phyloP scores from a whole-genome alignment of 35 echinoderm and acorn worm species.

The Lytechinus pictus region DNA sequence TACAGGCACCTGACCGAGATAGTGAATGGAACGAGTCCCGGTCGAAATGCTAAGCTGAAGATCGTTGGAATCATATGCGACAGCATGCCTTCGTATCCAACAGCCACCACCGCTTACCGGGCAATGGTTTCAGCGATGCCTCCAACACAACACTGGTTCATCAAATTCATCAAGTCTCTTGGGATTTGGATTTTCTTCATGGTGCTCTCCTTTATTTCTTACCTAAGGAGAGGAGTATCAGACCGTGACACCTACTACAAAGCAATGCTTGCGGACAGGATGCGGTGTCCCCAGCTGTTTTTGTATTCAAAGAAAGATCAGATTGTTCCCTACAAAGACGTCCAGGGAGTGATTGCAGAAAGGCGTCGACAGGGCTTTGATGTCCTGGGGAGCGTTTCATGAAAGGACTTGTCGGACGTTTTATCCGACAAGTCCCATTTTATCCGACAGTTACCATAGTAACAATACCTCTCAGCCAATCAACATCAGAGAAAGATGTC shows the following conservation, averaged over 20 bases:
- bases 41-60: slow-evolving; percentile 56
- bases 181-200: slow-evolving; percentile 42
- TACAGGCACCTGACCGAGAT: slow-evolving; percentile 78
- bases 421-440: too few species aligned
- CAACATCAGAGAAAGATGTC: too few species aligned
- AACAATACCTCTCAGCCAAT: too few species aligned
- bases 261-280: background rate
- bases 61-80: slow-evolving; percentile 80
- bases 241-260: background rate
- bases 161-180: background rate
- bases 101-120: slow-evolving; percentile 33
- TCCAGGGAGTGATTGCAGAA: slow-evolving; percentile 71
- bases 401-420: too few species aligned
- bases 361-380: slow-evolving; percentile 56
- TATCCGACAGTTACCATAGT: too few species aligned
- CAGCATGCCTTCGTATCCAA: slow-evolving; percentile 66
- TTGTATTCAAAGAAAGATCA: slow-evolving; percentile 85
- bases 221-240: background rate
- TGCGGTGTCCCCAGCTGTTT: slow-evolving; percentile 71
- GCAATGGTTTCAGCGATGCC: slow-evolving; percentile 49
- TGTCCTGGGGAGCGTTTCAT: too few species aligned
- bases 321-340: slow-evolving; percentile 51
- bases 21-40: slow-evolving; percentile 53
- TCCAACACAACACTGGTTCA: slow-evolving; percentile 39
- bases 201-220: background rate